These are phyloP conservation scores for Lathamus discolor DNA, from an alignment of 2,113 vertebrate genomes.

Conservation along the genomic window DNA sequence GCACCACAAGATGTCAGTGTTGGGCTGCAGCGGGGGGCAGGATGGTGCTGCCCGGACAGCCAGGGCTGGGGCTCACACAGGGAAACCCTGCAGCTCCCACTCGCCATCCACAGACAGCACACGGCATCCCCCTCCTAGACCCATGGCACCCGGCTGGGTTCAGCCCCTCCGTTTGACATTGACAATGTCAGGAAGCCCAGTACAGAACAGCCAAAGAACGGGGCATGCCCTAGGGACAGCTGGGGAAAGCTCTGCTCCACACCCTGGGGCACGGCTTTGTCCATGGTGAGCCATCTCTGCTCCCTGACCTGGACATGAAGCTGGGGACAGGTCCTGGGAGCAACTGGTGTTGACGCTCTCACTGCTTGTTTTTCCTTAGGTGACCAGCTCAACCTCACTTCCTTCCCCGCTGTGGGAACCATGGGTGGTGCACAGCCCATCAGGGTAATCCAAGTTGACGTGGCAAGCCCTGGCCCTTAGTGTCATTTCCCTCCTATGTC, in stretches of 20 bases:
- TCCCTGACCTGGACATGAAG: not conserved
- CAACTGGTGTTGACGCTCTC: not conserved
- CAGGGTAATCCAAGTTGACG: not conserved
- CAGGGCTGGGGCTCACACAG: not conserved
- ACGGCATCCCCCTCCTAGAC: not conserved
- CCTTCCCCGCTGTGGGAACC: not conserved
- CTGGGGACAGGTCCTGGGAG: not conserved
- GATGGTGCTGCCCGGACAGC: not conserved
- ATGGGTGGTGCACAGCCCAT: not conserved
- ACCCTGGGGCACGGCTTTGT: too few relatives aligned
- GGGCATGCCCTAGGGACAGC: not conserved
- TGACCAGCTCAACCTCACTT: not conserved
- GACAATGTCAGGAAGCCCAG: fast-evolving
- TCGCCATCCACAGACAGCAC: fast-evolving
- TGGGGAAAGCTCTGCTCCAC: not conserved
- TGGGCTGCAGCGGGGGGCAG: not conserved
- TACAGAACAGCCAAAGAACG: too few relatives aligned
- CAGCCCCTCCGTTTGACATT: not conserved
- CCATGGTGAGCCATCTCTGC: not conserved
- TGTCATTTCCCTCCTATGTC: not conserved
- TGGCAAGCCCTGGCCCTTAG: not conserved
- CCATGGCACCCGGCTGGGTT: not conserved
- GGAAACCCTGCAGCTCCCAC: not conserved
- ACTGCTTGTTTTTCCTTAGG: not conserved
- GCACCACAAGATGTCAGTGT: constrained; percentile 60